Conservation (phyloP, 2,113 vertebrate genomes). For the Sinocyclocheilus rhinocerous region DNA sequence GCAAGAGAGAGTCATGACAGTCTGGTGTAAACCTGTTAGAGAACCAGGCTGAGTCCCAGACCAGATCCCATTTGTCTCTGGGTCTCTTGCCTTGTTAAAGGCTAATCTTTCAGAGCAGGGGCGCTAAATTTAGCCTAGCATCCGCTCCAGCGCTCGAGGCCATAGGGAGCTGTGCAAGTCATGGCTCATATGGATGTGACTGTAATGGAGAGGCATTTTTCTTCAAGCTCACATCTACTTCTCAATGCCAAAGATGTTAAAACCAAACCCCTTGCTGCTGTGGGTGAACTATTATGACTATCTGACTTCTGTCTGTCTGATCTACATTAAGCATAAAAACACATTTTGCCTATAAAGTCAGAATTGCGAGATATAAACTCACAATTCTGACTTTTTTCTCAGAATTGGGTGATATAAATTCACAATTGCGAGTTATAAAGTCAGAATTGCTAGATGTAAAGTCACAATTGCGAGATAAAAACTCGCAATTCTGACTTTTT, state of each 20-base stretch:
- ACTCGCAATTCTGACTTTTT: no score
- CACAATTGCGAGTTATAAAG: no score
- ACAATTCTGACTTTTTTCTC: no score
- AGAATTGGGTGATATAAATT: no score
- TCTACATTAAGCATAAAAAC: not conserved
- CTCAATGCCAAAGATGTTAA: slow-evolving; percentile 1
- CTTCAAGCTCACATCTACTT: slow-evolving; percentile 42
- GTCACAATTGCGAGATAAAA: no score
- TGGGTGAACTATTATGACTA: not conserved
- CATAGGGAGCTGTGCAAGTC: slow-evolving; percentile 59
- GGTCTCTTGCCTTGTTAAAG: slow-evolving; percentile 70
- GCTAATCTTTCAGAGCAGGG: slow-evolving; percentile 53
- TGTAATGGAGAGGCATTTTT: slow-evolving; percentile 73
- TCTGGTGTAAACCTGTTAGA: slow-evolving; percentile 41
- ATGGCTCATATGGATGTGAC: slow-evolving; percentile 71
- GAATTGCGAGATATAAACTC: no score
- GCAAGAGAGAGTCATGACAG: not conserved
- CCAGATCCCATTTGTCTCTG: slow-evolving; percentile 60
- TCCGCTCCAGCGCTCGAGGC: slow-evolving; percentile 56
- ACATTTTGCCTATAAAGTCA: not conserved
- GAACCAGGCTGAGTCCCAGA: slow-evolving; percentile 46
- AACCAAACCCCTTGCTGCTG: slow-evolving; percentile 1
- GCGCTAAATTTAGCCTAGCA: slow-evolving; percentile 73
- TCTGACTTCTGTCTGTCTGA: not conserved
- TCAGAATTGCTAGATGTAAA: no score